Evolutionary conservation across 2,797 vertebrate genomes (phyloP).

Genomic region (Peromyscus nudipes): DNA sequence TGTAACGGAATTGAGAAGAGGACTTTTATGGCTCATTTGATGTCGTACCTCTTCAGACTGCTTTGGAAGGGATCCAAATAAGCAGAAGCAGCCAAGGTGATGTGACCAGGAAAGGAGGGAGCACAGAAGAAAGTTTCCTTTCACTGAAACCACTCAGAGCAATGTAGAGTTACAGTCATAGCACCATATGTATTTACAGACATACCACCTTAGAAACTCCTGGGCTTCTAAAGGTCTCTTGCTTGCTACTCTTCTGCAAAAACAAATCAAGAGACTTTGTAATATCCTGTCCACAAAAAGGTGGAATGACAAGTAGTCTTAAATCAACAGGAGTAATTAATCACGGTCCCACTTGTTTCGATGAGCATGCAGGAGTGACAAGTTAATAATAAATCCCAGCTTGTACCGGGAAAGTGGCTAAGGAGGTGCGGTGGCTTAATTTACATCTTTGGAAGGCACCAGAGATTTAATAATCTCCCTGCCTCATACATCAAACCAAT

Average conservation of each 20-base stretch:
- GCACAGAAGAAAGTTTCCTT: not conserved
- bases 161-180: not conserved
- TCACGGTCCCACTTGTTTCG: constrained; percentile 76
- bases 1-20: constrained; percentile 26
- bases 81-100: constrained; percentile 11
- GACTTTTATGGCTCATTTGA: constrained; percentile 14
- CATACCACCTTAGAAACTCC: not conserved
- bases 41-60: not conserved
- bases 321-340: constrained; percentile 67
- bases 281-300: constrained; percentile 39
- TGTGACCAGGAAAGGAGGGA: not conserved
- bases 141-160: not conserved
- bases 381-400: constrained; percentile 80
- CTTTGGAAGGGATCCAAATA: constrained; percentile 19
- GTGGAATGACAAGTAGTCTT: constrained; percentile 58
- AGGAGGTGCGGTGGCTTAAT: constrained; percentile 79
- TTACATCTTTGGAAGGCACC: constrained; percentile 82
- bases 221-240: not conserved
- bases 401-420: constrained; percentile 67
- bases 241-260: not conserved
- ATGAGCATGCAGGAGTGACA: constrained; percentile 75
- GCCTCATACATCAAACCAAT: constrained; percentile 79
- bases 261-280: constrained; percentile 38
- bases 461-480: constrained; percentile 85
- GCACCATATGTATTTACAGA: not conserved